These are phyloP conservation scores for Telenomus remus DNA, from an alignment of 1,140 invertebrate genomes.

Conservation along the genomic window DNA sequence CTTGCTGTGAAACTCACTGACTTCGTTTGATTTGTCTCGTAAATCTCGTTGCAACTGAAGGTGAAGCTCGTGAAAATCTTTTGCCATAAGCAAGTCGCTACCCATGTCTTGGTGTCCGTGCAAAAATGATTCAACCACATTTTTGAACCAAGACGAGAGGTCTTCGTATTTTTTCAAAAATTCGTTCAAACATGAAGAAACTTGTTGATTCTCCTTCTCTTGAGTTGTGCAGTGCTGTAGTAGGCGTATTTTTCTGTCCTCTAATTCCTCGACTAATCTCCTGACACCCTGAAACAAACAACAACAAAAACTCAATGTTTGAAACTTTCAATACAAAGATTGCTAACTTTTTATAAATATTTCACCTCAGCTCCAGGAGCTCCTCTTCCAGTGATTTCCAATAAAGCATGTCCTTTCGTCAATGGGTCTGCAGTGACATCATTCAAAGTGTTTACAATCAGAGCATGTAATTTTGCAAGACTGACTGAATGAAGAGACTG, in stretches of 20 bases:
- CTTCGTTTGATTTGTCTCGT: slow-evolving; percentile 76
- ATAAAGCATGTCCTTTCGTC: slow-evolving; percentile 83
- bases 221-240: slow-evolving; percentile 82
- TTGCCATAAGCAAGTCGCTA: slow-evolving; percentile 80
- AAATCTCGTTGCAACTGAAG: slow-evolving; percentile 85
- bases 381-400: slow-evolving; percentile 82
- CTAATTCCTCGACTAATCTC: slow-evolving; percentile 82
- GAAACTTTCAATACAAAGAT: too few relatives aligned
- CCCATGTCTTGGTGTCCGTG: slow-evolving; percentile 86
- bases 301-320: too few relatives aligned
- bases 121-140: slow-evolving; percentile 83
- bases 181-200: slow-evolving; percentile 80
- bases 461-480: slow-evolving; percentile 81
- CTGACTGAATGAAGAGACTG: slow-evolving; percentile 79
- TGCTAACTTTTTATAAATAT: slow-evolving; percentile 25
- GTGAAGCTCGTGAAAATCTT: slow-evolving; percentile 86
- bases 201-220: slow-evolving; percentile 83
- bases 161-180: slow-evolving; percentile 85
- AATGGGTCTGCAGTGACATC: slow-evolving; percentile 80
- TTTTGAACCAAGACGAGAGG: slow-evolving; percentile 83
- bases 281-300: slow-evolving; percentile 76
- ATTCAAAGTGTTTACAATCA: slow-evolving; percentile 79
- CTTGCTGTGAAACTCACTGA: slow-evolving; percentile 77
- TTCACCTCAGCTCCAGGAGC: slow-evolving; percentile 80
- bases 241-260: slow-evolving; percentile 83